These are phyloP conservation scores for Sphaerophoria rueppellii DNA, from an alignment of 2,888 invertebrate genomes.

Conservation along the genomic window DNA sequence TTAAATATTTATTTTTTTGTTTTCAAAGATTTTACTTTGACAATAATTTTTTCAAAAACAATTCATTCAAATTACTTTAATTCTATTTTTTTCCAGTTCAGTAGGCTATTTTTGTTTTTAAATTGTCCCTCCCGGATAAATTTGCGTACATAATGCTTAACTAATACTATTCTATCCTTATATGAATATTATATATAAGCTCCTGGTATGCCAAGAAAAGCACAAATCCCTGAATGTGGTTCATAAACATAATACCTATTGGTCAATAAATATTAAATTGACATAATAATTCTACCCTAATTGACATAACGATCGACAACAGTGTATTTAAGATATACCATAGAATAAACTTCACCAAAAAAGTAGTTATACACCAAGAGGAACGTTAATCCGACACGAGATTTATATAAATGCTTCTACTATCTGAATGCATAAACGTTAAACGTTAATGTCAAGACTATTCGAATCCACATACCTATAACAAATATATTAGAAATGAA, in stretches of 20 bases:
- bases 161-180: no score
- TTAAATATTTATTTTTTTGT: no score
- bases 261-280: conserved; percentile 31
- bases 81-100: no score
- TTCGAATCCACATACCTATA: background rate
- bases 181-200: no score
- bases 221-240: background rate
- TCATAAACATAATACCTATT: background rate
- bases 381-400: conserved; percentile 5
- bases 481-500: background rate
- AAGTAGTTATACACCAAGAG: conserved; percentile 6
- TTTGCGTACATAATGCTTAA: no score
- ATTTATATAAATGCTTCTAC: conserved; percentile 18
- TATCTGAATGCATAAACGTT: background rate
- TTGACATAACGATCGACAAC: conserved; percentile 52
- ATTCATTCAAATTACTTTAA: no score
- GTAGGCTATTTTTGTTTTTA: no score
- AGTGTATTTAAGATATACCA: conserved; percentile 42
- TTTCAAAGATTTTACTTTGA: no score
- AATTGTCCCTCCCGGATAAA: no score
- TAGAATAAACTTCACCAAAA: background rate
- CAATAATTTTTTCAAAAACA: no score
- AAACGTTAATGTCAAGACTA: conserved; percentile 16
- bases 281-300: conserved; percentile 29
- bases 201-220: background rate